Base-by-base conservation (phyloP, 2,888 invertebrate genomes). In the Folsomia candida region DNA sequence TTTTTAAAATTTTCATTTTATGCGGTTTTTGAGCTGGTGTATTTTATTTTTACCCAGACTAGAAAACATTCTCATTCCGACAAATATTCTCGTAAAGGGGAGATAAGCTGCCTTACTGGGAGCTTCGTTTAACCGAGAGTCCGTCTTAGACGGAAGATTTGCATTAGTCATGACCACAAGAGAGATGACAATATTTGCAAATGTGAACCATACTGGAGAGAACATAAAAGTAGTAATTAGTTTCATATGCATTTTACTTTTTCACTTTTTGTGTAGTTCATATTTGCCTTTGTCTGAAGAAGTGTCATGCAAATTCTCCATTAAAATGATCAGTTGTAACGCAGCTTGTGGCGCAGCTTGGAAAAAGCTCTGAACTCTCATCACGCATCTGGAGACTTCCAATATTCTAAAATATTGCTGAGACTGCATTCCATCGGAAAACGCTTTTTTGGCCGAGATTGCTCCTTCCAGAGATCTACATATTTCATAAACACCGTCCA, bases 11-110 rank as follows among this genome's bases (percentile, higher is more conserved):
- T 37, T 37, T 37, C 6, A 37, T n/a, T n/a, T n/a, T n/a, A n/a
- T n/a, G n/a, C n/a, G n/a, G n/a, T n/a, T n/a, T n/a, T n/a, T n/a
- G n/a, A n/a, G n/a, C n/a, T n/a, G n/a, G n/a, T n/a, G n/a, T n/a
- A n/a, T n/a, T n/a, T n/a, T n/a, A 37, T 37, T 4, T 60, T 72
- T 61, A 78, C 78, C 72, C 59, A 79, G 76, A 66, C 74, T 79
- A 51, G 76, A 79, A 51, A 76, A 67, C 77, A 79, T 78, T 57
- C 79, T 47, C 11, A 73, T 51, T 11, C 76, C 77, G n/a, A 79
- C 68, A 58, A 76, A 79, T 1, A 78, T 27, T 29, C 76, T 65
- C 11, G 70, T 61, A 1, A 62, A 54, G n/a, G 76, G 75, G 20
- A 68, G 73, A 28, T 76, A 74, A 11, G 71, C 67, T 11, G 74